Base-by-base conservation (phyloP, 2,113 vertebrate genomes). In the Thalassoma bifasciatum region DNA sequence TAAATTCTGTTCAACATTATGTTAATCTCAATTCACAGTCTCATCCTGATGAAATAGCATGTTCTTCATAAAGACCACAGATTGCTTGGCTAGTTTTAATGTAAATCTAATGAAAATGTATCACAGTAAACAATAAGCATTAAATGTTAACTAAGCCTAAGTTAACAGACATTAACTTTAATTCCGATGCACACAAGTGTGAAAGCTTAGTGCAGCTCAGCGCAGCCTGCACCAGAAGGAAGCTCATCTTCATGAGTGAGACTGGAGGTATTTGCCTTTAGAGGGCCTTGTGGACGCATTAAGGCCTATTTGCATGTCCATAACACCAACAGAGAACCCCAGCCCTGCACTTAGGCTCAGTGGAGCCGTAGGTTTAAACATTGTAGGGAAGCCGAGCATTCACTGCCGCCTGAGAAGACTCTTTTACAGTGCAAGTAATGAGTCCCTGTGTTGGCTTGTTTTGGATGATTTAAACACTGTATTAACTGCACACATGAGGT, bases 261-360 rank as follows among this genome's bases (percentile, higher is more conserved):
- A 83, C 83, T 82, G 69, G 86, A 91, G 89, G 90, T 89, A 87
- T 92, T 93, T 90, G 84, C 78, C 88, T 93, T 92, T 92, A 91
- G 86, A 92, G 89, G 91, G 87, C 90, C 91, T 93, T 77, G 86
- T 93, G 92, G 92, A 91, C 91, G 92, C 91, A 94, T 93, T 94
- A 93, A 91, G 76, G 85, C 82, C 91, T 76, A 92, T 94, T 93
- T 93, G 91, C 91, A 92, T 91, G 90, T 88, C 86, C 82, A 91
- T 93, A 93, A 93, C 73, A 52, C 87, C 83, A 89, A 87, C 81
- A 75, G 89, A 88, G 83, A 85, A 90, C 60, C 85, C 54, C 89
- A 81, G 86, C 80, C 73, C 89, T 83, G 84, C 80, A 83, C 86
- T 90, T 72, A 81, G 87, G 87, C 89, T 88, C 88, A 91, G 86